A percentile compares a stretch with the other conserved stretches of the same genome.
Evolutionary conservation across 1,140 invertebrate genomes (phyloP).

Genomic region (Anoplophora glabripennis): DNA sequence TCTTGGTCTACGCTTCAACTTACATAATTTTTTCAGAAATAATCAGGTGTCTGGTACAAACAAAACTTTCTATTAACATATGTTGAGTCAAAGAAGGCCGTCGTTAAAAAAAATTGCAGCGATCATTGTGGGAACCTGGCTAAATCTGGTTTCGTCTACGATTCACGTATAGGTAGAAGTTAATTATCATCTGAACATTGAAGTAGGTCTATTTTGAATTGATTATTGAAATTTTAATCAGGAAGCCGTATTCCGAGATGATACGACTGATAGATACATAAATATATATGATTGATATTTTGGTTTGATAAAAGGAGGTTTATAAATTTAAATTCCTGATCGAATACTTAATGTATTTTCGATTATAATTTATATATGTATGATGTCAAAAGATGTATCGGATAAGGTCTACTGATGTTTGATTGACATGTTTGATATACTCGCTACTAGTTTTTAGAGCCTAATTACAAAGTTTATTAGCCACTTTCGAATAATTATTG

Average conservation of each 20-base stretch:
- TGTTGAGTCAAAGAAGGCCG: too few relatives aligned
- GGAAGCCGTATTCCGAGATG: conserved; percentile 6
- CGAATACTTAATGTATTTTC: conserved; percentile 24
- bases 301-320: conserved; percentile 2
- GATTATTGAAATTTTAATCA: conserved; percentile 16
- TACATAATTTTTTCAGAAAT: too few relatives aligned
- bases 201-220: conserved; percentile 9
- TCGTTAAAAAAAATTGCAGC: too few relatives aligned
- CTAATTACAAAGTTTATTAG: conserved; percentile 30
- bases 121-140: too few relatives aligned
- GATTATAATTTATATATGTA: conserved; percentile 30
- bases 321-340: conserved; percentile 18
- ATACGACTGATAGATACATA: conserved; percentile 10
- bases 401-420: conserved; percentile 26
- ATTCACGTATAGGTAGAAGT: too few relatives aligned
- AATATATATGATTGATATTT: conserved; percentile 9
- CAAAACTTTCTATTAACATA: too few relatives aligned
- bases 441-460: conserved; percentile 25
- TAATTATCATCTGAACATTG: neutral
- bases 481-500: neutral
- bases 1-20: too few relatives aligned
- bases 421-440: conserved; percentile 33
- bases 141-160: too few relatives aligned
- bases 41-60: too few relatives aligned
- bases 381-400: conserved; percentile 13